phyloP scores from a whole-genome alignment of 2,113 vertebrate genomes.

The Prietella phreatophila region DNA sequence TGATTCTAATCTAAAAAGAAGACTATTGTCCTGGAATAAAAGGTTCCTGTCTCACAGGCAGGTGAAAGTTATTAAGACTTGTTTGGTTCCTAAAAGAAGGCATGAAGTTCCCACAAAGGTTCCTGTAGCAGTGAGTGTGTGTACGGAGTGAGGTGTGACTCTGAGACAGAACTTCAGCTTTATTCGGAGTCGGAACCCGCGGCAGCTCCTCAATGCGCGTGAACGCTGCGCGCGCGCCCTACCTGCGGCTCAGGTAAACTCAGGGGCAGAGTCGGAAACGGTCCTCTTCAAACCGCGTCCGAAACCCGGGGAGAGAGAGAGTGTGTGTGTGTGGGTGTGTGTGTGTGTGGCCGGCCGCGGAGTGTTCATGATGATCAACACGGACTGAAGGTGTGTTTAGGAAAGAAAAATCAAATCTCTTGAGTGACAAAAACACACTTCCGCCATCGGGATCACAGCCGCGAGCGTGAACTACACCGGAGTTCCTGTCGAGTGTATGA shows the following conservation, averaged over 20 bases:
- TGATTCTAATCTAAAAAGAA: not conserved
- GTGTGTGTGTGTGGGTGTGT: not conserved
- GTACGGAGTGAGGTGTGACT: not conserved
- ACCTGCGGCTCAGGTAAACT: slow-evolving; percentile 17
- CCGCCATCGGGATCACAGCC: slow-evolving; percentile 5
- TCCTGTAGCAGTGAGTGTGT: not conserved
- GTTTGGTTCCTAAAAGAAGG: not conserved
- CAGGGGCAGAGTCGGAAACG: not conserved
- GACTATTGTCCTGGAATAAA: not conserved
- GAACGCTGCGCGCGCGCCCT: slow-evolving; percentile 1
- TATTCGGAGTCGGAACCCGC: not conserved
- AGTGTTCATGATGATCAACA: not conserved
- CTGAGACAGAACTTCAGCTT: not conserved
- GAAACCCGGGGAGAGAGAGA: not conserved
- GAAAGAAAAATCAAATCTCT: no score
- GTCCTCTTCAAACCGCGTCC: not conserved
- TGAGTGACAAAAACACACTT: not conserved
- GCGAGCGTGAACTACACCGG: not conserved
- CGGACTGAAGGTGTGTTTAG: not conserved
- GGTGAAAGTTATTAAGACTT: not conserved
- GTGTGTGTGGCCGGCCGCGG: no score
- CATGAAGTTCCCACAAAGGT: not conserved
- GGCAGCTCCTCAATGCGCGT: not conserved
- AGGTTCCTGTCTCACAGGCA: not conserved
- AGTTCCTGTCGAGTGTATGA: slow-evolving; percentile 17